A percentile compares a stretch with the other conserved stretches of the same genome.
These are phyloP conservation scores for Battus philenor DNA, from an alignment of 1,140 invertebrate species.

Conservation along the genomic window DNA sequence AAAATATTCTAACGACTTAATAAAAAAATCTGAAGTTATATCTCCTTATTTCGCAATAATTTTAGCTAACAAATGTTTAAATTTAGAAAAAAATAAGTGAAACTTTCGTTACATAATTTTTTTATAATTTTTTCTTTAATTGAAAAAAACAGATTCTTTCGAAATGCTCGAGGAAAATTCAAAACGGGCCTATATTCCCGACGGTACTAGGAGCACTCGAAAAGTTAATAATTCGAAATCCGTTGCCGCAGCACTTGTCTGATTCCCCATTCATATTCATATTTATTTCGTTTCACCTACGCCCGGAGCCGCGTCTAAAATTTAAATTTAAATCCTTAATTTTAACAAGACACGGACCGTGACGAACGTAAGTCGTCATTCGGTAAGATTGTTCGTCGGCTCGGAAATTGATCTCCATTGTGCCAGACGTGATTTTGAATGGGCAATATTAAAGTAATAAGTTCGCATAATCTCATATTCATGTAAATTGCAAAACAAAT, in stretches of 20 bases:
- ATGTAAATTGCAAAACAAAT: constrained; percentile 62
- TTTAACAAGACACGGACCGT: constrained; percentile 61
- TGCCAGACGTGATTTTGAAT: constrained; percentile 49
- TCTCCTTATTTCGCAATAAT: too few species aligned
- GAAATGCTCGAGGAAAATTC: constrained; percentile 33
- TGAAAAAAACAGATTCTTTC: too few species aligned
- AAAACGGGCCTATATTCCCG: constrained; percentile 30
- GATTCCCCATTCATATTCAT: constrained; percentile 72
- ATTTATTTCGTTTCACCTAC: constrained; percentile 73
- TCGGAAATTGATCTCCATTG: constrained; percentile 61
- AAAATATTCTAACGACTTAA: too few species aligned
- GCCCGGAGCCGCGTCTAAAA: constrained; percentile 51
- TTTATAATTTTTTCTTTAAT: too few species aligned
- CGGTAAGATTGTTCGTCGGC: constrained; percentile 51
- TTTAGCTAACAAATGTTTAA: too few species aligned
- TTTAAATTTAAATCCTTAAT: constrained; percentile 71
- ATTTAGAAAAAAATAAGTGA: too few species aligned
- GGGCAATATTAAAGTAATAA: constrained; percentile 58
- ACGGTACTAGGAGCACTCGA: constrained; percentile 50
- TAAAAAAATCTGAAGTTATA: too few species aligned
- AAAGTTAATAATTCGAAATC: constrained; percentile 71
- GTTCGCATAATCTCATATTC: constrained; percentile 59
- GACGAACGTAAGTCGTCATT: constrained; percentile 37
- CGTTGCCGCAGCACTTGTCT: constrained; percentile 54
- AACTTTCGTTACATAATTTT: too few species aligned